Evolutionary conservation across 2,797 vertebrate genomes (phyloP).

Genomic region (Dendrocincla tyrannina): DNA sequence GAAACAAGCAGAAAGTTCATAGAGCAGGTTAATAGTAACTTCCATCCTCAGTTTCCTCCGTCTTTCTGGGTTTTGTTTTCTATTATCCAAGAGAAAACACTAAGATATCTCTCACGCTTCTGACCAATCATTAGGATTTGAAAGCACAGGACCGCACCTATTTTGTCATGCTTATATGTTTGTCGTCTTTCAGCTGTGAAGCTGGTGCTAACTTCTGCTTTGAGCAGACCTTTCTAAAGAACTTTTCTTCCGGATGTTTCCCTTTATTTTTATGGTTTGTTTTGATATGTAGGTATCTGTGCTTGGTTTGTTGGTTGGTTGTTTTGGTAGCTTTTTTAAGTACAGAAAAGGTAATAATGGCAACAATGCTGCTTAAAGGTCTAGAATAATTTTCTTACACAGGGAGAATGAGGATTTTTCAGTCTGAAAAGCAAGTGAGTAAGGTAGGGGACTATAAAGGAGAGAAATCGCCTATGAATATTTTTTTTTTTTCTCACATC

Average conservation of each 20-base stretch:
- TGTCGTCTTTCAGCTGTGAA: not conserved
- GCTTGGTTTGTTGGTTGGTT: not conserved
- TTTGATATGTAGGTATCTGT: not conserved
- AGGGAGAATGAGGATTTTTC: not conserved
- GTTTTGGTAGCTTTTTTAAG: not conserved
- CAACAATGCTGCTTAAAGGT: not conserved
- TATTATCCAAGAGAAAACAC: not conserved
- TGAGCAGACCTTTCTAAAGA: not conserved
- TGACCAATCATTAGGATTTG: not conserved
- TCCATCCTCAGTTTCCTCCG: not conserved
- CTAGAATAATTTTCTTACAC: not conserved
- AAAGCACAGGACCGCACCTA: not conserved
- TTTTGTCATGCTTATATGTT: not conserved
- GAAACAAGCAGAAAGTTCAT: not conserved
- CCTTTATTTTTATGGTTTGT: not conserved
- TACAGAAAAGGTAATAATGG: not conserved
- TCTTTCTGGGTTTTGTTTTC: not conserved
- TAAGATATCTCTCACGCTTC: accelerated
- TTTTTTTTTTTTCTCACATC: not conserved
- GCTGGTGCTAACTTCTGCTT: not conserved
- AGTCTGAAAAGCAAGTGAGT: not conserved
- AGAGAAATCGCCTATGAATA: not conserved
- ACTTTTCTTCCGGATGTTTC: not conserved
- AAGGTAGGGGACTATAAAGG: not conserved
- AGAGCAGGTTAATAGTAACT: not conserved